Conservation (phyloP, 2,797 vertebrate species). For the Notolepis coatsorum region DNA sequence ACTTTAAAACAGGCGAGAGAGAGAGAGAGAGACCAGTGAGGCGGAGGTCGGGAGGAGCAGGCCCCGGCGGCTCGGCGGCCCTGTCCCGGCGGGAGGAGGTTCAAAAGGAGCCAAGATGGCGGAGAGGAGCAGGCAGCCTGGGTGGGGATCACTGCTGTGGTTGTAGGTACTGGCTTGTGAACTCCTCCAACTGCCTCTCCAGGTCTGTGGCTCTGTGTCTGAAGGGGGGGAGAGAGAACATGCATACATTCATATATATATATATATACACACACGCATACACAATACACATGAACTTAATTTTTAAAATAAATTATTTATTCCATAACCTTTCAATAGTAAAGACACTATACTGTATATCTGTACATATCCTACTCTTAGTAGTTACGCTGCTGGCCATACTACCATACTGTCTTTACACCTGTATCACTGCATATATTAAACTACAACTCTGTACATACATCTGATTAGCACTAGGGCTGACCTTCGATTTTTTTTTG, state of each 20-base stretch:
- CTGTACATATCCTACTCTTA: no score
- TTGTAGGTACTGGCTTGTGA: conserved; percentile 90
- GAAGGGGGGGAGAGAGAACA: conserved; percentile 42
- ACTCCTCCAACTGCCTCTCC: conserved; percentile 90
- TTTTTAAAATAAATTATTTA: neutral
- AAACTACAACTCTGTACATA: no score
- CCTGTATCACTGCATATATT: no score
- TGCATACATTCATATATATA: no score
- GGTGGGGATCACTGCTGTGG: conserved; percentile 76
- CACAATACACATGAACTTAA: neutral
- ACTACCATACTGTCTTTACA: no score
- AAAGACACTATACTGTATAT: no score
- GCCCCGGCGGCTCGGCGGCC: neutral
- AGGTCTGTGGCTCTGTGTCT: conserved; percentile 95
- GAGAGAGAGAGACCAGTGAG: neutral
- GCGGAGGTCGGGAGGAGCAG: no score
- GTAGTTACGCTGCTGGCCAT: no score
- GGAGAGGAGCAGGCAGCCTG: no score
- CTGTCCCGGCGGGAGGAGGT: conserved; percentile 27
- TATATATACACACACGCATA: neutral
- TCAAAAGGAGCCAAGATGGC: conserved; percentile 39
- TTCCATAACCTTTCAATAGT: no score
- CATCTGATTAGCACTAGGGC: no score
- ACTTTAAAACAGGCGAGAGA: neutral
- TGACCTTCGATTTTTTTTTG: no score